A percentile compares a stretch with the other conserved stretches of the same genome.
Evolutionary conservation across 1,140 invertebrate genomes (phyloP).

Genomic region (Leptopilina clavipes): DNA sequence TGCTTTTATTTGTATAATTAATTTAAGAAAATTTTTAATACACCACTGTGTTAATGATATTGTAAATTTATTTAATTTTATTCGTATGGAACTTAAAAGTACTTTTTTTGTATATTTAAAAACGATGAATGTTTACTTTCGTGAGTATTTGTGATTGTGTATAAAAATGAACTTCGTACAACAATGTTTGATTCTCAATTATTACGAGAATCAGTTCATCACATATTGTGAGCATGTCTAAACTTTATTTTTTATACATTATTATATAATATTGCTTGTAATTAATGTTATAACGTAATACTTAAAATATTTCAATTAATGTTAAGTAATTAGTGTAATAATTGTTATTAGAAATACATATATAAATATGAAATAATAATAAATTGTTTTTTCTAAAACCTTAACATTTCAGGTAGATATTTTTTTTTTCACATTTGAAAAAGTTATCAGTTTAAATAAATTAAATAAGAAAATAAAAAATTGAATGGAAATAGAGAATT

Average conservation of each 20-base stretch:
- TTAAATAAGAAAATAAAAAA: too few species aligned
- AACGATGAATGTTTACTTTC: neutral
- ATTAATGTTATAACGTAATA: conserved; percentile 14
- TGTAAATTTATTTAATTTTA: neutral
- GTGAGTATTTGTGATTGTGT: conserved; percentile 1
- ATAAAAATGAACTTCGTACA: neutral
- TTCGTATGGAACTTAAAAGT: neutral
- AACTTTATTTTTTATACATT: conserved; percentile 32
- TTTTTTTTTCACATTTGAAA: too few species aligned
- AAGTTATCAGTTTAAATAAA: too few species aligned
- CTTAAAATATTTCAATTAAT: neutral
- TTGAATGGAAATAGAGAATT: too few species aligned
- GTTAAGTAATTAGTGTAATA: neutral
- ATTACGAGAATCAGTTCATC: neutral
- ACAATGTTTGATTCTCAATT: conserved; percentile 21
- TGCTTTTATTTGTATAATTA: too few species aligned
- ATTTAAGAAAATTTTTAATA: too few species aligned
- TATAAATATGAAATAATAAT: neutral
- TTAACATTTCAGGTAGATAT: too few species aligned
- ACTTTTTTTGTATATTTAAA: neutral
- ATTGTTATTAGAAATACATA: conserved; percentile 26
- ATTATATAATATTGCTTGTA: conserved; percentile 1
- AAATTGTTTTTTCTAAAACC: neutral
- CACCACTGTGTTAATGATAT: neutral
- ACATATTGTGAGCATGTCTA: neutral